Conservation (phyloP, 1,140 invertebrate species). For the Papilio polyxenes region DNA sequence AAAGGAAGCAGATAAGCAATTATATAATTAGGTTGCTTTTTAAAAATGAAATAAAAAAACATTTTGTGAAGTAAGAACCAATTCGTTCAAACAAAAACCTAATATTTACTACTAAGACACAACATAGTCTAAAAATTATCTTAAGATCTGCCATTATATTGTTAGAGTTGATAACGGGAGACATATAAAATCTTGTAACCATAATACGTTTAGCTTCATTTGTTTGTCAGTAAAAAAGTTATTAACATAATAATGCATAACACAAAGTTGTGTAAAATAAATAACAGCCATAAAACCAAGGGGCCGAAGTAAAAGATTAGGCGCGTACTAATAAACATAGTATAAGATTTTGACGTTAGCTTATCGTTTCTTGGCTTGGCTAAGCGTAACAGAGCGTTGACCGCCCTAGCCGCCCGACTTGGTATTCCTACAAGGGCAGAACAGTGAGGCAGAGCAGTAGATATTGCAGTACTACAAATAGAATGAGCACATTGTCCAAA, state of each 20-base stretch:
- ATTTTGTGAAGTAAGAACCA: background rate
- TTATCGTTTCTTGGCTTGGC: slow-evolving; percentile 52
- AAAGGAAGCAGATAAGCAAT: slow-evolving; percentile 13
- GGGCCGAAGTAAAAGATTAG: slow-evolving; percentile 14
- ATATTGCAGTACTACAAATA: background rate
- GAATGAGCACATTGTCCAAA: background rate
- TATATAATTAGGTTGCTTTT: background rate
- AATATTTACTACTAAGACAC: background rate
- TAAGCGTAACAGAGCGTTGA: slow-evolving; percentile 48
- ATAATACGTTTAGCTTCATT: background rate
- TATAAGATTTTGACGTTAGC: slow-evolving; percentile 40
- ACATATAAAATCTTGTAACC: background rate
- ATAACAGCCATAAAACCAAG: background rate
- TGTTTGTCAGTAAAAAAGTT: background rate
- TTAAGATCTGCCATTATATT: background rate
- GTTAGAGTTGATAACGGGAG: background rate
- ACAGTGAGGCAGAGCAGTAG: background rate
- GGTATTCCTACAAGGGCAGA: background rate
- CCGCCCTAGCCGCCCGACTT: slow-evolving; percentile 41
- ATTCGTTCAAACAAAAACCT: background rate
- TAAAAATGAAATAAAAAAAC: background rate
- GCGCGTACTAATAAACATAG: slow-evolving; percentile 24
- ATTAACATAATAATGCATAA: background rate
- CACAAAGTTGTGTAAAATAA: background rate
- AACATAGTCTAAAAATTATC: background rate